These are phyloP conservation scores for Onychomys leucogaster DNA, from an alignment of 2,797 vertebrate species.

Conservation along the genomic window DNA sequence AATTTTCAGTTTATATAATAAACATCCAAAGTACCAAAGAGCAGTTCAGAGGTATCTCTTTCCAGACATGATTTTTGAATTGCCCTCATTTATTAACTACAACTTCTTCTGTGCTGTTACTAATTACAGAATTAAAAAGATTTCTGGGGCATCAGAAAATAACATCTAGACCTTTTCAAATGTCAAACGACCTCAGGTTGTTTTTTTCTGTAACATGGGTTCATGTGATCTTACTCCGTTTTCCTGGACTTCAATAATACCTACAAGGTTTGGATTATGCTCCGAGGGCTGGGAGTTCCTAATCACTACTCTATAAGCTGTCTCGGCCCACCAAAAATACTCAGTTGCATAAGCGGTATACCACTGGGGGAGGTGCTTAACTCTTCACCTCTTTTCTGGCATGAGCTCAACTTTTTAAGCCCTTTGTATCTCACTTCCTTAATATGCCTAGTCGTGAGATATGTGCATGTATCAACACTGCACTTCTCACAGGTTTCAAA, in stretches of 20 bases:
- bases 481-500: constrained; percentile 47
- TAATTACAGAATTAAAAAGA: constrained; percentile 76
- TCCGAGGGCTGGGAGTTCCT: constrained; percentile 3
- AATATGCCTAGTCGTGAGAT: not conserved
- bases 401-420: constrained; percentile 69
- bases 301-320: constrained; percentile 49
- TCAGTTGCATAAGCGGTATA: constrained; percentile 34
- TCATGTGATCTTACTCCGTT: constrained; percentile 27
- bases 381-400: constrained; percentile 3
- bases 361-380: constrained; percentile 34
- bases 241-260: constrained; percentile 39
- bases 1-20: constrained; percentile 71
- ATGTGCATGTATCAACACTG: not conserved
- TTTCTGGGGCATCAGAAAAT: constrained; percentile 81
- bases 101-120: constrained; percentile 65
- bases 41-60: constrained; percentile 59
- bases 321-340: constrained; percentile 48
- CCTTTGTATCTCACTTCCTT: not conserved
- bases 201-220: constrained; percentile 39
- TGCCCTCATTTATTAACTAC: constrained; percentile 62
- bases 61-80: constrained; percentile 58
- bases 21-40: constrained; percentile 66
- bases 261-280: constrained; percentile 32
- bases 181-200: constrained; percentile 69
- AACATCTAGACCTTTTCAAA: constrained; percentile 75